These are phyloP conservation scores for Idaea dimidiata DNA, from an alignment of 2,888 invertebrate species.

Conservation along the genomic window DNA sequence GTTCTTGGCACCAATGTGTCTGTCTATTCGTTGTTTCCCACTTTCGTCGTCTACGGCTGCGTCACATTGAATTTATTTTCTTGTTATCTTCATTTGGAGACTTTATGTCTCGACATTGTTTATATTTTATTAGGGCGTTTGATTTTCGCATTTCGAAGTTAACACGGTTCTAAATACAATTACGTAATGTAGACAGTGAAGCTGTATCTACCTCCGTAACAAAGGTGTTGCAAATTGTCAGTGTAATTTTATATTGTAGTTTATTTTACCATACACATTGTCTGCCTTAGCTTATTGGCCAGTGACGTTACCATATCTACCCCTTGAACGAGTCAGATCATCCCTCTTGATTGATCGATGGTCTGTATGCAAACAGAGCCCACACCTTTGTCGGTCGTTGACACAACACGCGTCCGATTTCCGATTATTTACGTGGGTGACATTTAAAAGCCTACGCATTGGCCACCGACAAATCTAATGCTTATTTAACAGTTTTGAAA, in stretches of 20 bases:
- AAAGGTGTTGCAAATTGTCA: neutral
- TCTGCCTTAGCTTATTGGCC: neutral
- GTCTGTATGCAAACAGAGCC: conserved; percentile 32
- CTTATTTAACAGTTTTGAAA: conserved; percentile 8
- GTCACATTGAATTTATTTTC: conserved; percentile 25
- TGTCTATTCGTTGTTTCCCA: conserved; percentile 34
- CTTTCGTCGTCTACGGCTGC: conserved; percentile 22
- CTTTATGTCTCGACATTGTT: conserved; percentile 23
- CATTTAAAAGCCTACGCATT: conserved; percentile 39
- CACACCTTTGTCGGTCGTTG: conserved; percentile 42
- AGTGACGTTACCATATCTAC: conserved; percentile 11
- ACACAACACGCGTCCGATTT: conserved; percentile 31
- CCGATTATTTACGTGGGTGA: conserved; percentile 34
- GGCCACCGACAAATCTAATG: conserved; percentile 26
- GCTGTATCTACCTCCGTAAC: neutral
- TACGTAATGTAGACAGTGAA: neutral
- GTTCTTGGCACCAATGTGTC: conserved; percentile 34
- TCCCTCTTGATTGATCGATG: conserved; percentile 35
- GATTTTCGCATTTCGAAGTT: conserved; percentile 8
- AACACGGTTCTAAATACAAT: neutral
- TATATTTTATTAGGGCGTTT: conserved; percentile 21
- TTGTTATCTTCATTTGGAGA: conserved; percentile 31
- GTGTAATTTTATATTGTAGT: neutral
- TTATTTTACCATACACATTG: neutral
- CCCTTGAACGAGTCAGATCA: conserved; percentile 16